Evolutionary conservation across 2,113 vertebrate genomes (phyloP).

Genomic region (Oreochromis spilurus): DNA sequence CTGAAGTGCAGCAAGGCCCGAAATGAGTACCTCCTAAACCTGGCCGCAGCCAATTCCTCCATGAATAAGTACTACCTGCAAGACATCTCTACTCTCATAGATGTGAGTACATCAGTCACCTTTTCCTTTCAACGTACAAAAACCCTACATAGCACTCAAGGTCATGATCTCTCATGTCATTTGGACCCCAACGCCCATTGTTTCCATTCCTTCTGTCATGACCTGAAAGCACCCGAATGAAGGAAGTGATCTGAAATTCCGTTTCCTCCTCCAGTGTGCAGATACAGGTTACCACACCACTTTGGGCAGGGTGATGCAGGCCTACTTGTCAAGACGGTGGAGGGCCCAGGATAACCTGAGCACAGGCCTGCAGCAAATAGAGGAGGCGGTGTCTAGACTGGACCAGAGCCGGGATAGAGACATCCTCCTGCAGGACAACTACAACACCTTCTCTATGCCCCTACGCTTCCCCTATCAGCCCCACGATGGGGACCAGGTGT

Average conservation of each 20-base stretch:
- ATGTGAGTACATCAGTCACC: conserved; percentile 70
- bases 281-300: conserved; percentile 83
- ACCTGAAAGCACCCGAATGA: not conserved
- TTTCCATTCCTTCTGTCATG: not conserved
- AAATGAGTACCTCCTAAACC: conserved; percentile 84
- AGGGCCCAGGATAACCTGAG: conserved; percentile 72
- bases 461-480: conserved; percentile 81
- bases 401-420: conserved; percentile 79
- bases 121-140: not conserved
- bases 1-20: conserved; percentile 84
- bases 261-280: conserved; percentile 69
- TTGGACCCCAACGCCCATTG: fast-evolving
- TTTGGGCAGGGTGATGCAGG: conserved; percentile 72
- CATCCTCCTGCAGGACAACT: conserved; percentile 76
- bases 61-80: conserved; percentile 81
- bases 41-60: conserved; percentile 79
- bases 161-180: not conserved
- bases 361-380: conserved; percentile 75
- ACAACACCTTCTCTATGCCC: conserved; percentile 78
- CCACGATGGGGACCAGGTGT: conserved; percentile 84
- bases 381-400: conserved; percentile 67
- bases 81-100: conserved; percentile 79
- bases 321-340: conserved; percentile 70
- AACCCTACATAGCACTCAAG: not conserved
- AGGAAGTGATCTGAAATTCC: not conserved